Conservation (phyloP, 1,140 invertebrate genomes). For the Caenorhabditis tropicalis region DNA sequence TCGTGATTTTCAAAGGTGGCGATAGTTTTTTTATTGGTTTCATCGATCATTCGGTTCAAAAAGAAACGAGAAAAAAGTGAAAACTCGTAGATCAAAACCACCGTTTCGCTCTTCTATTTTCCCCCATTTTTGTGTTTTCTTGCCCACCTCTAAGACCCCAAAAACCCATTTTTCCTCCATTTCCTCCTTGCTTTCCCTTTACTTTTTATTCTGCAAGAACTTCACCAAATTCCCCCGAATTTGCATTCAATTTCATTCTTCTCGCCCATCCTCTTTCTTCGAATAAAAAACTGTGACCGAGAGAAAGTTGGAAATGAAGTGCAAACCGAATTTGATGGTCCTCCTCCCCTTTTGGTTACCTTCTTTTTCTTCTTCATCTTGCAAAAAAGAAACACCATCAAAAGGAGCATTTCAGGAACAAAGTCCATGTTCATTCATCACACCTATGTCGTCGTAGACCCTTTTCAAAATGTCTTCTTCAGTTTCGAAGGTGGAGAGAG, state of each 20-base stretch:
- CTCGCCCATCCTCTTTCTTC: neutral
- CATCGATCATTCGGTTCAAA: no score
- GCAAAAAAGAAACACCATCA: neutral
- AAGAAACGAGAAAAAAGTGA: no score
- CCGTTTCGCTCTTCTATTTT: no score
- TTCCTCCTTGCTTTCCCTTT: neutral
- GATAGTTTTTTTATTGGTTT: no score
- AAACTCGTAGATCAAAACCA: no score
- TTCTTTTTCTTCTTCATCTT: neutral
- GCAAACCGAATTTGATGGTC: constrained; percentile 13
- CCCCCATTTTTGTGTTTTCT: neutral
- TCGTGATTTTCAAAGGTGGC: neutral
- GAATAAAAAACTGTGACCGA: neutral
- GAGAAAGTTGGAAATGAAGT: neutral
- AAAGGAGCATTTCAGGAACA: neutral
- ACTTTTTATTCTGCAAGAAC: neutral
- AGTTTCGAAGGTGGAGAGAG: neutral
- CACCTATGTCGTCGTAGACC: neutral
- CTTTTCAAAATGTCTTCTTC: neutral
- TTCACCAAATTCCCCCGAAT: neutral
- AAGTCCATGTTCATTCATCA: constrained; percentile 31
- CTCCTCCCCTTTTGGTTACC: neutral
- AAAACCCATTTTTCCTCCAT: neutral
- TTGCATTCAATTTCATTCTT: constrained; percentile 9
- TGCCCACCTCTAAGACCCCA: neutral